phyloP scores from a whole-genome alignment of 2,113 vertebrate genomes.

The Tupaia chinensis region DNA sequence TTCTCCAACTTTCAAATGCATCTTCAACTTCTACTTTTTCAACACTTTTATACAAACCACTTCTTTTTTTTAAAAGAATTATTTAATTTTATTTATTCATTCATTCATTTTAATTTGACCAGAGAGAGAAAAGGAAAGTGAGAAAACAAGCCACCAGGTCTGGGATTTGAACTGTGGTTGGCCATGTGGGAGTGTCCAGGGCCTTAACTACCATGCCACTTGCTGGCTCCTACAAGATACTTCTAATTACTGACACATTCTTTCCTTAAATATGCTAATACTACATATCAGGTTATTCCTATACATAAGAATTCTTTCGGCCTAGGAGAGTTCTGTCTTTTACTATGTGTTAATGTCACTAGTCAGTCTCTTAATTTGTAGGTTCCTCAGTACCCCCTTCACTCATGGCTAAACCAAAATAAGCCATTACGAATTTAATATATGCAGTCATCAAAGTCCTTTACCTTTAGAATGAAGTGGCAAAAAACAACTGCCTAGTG shows the following conservation, averaged over 20 bases:
- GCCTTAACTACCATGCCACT: too few species aligned
- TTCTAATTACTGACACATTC: neutral
- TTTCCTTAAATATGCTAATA: slow-evolving; percentile 6
- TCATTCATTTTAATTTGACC: too few species aligned
- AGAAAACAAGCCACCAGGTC: too few species aligned
- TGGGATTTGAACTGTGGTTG: too few species aligned
- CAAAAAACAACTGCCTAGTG: neutral
- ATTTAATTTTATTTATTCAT: too few species aligned
- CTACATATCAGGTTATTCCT: neutral
- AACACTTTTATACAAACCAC: neutral
- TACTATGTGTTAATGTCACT: neutral
- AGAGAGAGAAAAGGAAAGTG: too few species aligned
- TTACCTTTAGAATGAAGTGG: neutral
- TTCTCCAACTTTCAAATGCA: neutral
- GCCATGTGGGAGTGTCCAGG: too few species aligned
- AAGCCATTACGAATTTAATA: neutral
- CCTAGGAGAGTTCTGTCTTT: neutral
- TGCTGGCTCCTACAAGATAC: neutral
- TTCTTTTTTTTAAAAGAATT: neutral
- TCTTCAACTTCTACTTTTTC: slow-evolving; percentile 13
- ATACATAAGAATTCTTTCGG: neutral
- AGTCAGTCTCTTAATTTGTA: neutral
- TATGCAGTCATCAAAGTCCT: neutral
- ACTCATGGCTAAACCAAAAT: slow-evolving; percentile 9
- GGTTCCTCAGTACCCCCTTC: neutral